A percentile compares a stretch with the other conserved stretches of the same genome.
phyloP scores from a whole-genome alignment of 2,797 vertebrate genomes.

The Masticophis lateralis region DNA sequence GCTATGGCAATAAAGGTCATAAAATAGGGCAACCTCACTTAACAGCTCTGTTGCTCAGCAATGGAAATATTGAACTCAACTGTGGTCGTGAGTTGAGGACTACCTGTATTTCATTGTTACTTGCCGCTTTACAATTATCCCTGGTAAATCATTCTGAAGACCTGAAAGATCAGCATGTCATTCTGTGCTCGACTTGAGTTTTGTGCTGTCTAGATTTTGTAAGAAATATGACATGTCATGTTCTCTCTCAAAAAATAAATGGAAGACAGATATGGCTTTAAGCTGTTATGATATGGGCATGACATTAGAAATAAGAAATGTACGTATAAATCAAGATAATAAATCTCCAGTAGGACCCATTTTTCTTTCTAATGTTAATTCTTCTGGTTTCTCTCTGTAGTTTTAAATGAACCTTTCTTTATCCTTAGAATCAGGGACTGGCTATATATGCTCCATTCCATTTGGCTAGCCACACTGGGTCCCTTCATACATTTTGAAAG shows the following conservation, averaged over 20 bases:
- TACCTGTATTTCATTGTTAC: neutral
- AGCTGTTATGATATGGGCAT: neutral
- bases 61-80: neutral
- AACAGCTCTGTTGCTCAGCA: neutral
- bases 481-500: neutral
- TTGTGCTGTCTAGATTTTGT: neutral
- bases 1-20: neutral
- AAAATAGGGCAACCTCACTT: neutral
- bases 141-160: neutral
- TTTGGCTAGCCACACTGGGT: neutral
- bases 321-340: neutral
- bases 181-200: neutral
- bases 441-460: neutral
- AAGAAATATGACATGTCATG: neutral
- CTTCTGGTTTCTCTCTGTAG: neutral
- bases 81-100: neutral
- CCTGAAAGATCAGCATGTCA: neutral
- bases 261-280: neutral
- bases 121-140: neutral
- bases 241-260: neutral
- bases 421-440: neutral
- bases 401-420: neutral
- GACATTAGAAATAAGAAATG: neutral
- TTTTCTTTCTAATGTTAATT: neutral
- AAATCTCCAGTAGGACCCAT: neutral